Evolutionary conservation across 2,797 vertebrate genomes (phyloP).

Genomic region (Acanthurus lineatus): DNA sequence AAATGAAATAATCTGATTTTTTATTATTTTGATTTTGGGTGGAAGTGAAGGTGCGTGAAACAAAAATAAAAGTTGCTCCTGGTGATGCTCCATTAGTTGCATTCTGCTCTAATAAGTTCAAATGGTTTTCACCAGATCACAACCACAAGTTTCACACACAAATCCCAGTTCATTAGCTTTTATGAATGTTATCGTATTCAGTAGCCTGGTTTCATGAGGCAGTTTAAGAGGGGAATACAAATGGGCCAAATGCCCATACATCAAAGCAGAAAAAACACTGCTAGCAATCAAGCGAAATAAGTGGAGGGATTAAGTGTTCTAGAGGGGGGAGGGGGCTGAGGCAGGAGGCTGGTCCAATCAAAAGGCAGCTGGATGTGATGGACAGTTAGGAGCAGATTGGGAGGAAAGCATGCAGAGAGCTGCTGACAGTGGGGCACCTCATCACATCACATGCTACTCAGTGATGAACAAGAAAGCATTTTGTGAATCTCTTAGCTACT

Average conservation of each 20-base stretch:
- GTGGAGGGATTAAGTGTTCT: conserved; percentile 77
- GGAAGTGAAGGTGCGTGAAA: no score
- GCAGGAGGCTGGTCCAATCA: conserved; percentile 43
- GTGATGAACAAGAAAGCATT: conserved; percentile 13
- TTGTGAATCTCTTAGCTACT: conserved; percentile 24
- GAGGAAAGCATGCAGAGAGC: conserved; percentile 19
- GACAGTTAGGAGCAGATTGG: conserved; percentile 44
- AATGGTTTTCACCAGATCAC: no score
- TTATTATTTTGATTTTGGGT: not conserved
- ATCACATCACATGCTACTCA: conserved; percentile 47
- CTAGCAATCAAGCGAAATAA: conserved; percentile 75
- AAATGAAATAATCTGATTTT: conserved; percentile 14
- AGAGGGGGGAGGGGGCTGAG: conserved; percentile 3
- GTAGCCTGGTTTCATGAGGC: conserved; percentile 37
- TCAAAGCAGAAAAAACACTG: conserved; percentile 69
- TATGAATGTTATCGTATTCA: conserved; percentile 37
- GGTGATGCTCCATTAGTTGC: no score
- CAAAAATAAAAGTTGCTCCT: not conserved
- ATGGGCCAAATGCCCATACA: conserved; percentile 57
- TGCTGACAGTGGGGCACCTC: conserved; percentile 17
- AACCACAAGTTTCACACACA: conserved; percentile 5
- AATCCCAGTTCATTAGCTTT: conserved; percentile 37
- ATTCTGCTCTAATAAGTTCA: no score
- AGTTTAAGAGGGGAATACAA: conserved; percentile 44
- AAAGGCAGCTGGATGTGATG: conserved; percentile 67